A percentile compares a stretch with the other conserved stretches of the same genome.
Evolutionary conservation across 2,113 vertebrate species (phyloP).

Genomic region (Protobothrops mucrosquamatus): DNA sequence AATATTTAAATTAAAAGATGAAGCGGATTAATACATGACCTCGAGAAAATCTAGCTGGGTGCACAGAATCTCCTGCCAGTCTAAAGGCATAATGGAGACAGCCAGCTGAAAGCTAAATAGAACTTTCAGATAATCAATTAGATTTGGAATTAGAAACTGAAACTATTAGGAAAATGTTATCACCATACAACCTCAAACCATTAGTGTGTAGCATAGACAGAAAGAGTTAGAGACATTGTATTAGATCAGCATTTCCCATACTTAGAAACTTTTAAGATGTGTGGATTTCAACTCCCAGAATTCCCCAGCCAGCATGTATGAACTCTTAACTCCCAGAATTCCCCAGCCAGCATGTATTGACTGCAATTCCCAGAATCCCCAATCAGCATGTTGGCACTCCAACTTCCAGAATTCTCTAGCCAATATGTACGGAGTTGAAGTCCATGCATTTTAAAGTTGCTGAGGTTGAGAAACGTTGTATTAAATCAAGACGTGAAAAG

Average conservation of each 20-base stretch:
- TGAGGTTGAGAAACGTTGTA: slow-evolving; percentile 33
- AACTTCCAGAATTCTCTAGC: background rate
- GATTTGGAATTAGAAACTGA: slow-evolving; percentile 3
- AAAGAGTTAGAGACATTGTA: slow-evolving; percentile 44
- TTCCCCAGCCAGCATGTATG: background rate
- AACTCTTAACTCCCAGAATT: background rate
- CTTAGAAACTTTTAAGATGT: background rate
- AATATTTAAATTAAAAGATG: slow-evolving; percentile 33
- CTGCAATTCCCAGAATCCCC: background rate
- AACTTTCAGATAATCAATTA: background rate
- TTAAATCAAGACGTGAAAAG: slow-evolving; percentile 48
- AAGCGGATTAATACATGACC: slow-evolving; percentile 4
- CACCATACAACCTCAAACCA: slow-evolving; percentile 55
- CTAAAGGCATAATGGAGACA: slow-evolving; percentile 10
- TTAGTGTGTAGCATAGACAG: slow-evolving; percentile 66
- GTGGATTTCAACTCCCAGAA: background rate
- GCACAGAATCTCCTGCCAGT: slow-evolving; percentile 19
- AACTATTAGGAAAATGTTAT: background rate
- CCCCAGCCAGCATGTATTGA: background rate
- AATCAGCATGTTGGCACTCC: background rate
- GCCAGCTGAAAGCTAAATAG: slow-evolving; percentile 4
- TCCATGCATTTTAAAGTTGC: background rate
- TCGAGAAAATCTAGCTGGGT: background rate
- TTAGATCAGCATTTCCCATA: slow-evolving; percentile 26
- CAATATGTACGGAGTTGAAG: background rate